A percentile compares a stretch with the other conserved stretches of the same genome.
Conservation (phyloP, 2,888 invertebrate species). For the Escarpia spicata region DNA sequence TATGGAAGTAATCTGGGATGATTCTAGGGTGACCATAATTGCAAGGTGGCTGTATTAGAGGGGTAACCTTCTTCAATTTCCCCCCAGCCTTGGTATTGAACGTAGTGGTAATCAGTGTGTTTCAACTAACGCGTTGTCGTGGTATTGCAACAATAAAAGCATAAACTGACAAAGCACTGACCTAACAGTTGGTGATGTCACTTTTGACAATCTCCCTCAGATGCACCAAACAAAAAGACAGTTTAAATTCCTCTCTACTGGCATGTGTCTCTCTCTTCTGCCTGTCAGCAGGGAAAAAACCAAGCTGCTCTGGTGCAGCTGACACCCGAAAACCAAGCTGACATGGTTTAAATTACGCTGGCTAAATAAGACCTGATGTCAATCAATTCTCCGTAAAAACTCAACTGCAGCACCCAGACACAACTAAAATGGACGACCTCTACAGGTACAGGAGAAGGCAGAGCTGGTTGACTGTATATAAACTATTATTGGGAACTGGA, state of each 20-base stretch:
- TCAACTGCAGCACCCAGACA: neutral
- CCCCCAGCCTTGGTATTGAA: too few species aligned
- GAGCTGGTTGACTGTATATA: too few species aligned
- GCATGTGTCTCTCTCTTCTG: too few species aligned
- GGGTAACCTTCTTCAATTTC: too few species aligned
- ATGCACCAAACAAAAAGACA: neutral
- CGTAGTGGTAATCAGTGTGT: neutral
- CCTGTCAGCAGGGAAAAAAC: too few species aligned
- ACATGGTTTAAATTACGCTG: too few species aligned
- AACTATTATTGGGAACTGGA: too few species aligned
- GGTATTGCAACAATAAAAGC: neutral
- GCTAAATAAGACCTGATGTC: neutral
- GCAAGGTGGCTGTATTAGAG: too few species aligned
- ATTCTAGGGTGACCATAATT: too few species aligned
- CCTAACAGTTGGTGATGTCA: neutral
- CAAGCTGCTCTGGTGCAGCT: too few species aligned
- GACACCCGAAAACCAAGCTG: too few species aligned
- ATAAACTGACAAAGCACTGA: neutral
- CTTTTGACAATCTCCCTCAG: neutral
- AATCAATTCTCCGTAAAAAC: neutral
- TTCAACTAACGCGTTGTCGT: neutral
- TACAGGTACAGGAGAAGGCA: neutral
- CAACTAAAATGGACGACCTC: neutral
- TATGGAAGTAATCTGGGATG: too few species aligned
- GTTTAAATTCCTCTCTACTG: neutral